phyloP scores from a whole-genome alignment of 1,140 invertebrate genomes.

The Drosophila bifasciata region DNA sequence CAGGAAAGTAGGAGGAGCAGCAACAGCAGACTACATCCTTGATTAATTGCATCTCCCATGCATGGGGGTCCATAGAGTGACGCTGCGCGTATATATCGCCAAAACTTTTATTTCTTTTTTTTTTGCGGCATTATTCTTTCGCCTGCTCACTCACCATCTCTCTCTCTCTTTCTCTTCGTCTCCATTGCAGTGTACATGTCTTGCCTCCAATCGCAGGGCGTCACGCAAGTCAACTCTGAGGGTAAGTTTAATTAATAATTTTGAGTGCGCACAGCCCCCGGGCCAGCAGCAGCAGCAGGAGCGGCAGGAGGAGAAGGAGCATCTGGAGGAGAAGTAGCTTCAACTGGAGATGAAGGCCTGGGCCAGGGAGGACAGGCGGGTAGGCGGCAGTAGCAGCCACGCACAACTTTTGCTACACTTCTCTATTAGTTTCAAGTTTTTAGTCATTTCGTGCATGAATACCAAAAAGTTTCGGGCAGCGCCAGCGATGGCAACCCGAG shows the following conservation, averaged over 20 bases:
- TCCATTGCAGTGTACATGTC: slow-evolving; percentile 68
- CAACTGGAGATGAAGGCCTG: neutral
- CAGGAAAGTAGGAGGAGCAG: neutral
- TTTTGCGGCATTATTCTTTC: neutral
- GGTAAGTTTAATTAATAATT: slow-evolving; percentile 84
- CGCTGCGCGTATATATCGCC: slow-evolving; percentile 1
- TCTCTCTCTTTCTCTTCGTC: slow-evolving; percentile 19
- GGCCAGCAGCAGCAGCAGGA: slow-evolving; percentile 8
- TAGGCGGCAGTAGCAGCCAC: slow-evolving; percentile 9
- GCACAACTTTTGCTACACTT: slow-evolving; percentile 62
- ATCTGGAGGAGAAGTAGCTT: neutral
- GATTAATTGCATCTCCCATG: slow-evolving; percentile 52
- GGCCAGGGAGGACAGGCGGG: slow-evolving; percentile 2
- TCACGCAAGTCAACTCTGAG: slow-evolving; percentile 74
- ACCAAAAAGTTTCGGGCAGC: slow-evolving; percentile 62
- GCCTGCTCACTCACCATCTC: slow-evolving; percentile 5
- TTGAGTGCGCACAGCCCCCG: slow-evolving; percentile 45
- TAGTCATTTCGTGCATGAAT: slow-evolving; percentile 73
- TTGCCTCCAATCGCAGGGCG: slow-evolving; percentile 61
- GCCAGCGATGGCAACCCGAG: slow-evolving; percentile 36
- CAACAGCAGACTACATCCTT: slow-evolving; percentile 24
- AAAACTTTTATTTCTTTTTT: slow-evolving; percentile 29
- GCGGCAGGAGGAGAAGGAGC: neutral
- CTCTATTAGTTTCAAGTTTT: slow-evolving; percentile 76
- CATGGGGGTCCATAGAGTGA: slow-evolving; percentile 10